Evolutionary conservation across 2,888 invertebrate genomes (phyloP).

Genomic region (Apamea epomidion): DNA sequence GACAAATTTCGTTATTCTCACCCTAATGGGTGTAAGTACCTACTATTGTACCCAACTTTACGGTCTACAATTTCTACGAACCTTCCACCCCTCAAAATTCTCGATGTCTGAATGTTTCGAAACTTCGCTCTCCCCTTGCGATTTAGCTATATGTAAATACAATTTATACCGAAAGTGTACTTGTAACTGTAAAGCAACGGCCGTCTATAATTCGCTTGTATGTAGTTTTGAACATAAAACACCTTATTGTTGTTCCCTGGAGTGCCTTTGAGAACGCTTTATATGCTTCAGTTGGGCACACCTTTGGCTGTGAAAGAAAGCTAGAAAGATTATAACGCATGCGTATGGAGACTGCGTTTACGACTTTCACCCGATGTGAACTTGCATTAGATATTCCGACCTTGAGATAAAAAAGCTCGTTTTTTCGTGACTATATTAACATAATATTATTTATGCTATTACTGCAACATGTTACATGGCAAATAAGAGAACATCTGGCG

Average conservation of each 20-base stretch:
- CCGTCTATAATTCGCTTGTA: conserved; percentile 74
- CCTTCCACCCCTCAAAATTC: conserved; percentile 64
- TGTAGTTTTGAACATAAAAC: conserved; percentile 78
- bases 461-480: conserved; percentile 46
- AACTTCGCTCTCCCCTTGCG: conserved; percentile 62
- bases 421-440: conserved; percentile 35
- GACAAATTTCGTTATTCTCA: conserved; percentile 70
- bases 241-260: conserved; percentile 81
- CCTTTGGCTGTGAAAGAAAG: conserved; percentile 72
- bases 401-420: conserved; percentile 37
- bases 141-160: conserved; percentile 67
- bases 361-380: conserved; percentile 56
- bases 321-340: conserved; percentile 68
- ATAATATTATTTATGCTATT: conserved; percentile 43
- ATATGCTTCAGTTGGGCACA: conserved; percentile 78
- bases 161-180: conserved; percentile 70
- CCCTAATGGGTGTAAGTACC: conserved; percentile 69
- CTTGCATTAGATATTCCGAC: conserved; percentile 41
- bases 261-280: conserved; percentile 81
- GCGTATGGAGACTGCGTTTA: conserved; percentile 63
- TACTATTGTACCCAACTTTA: conserved; percentile 73
- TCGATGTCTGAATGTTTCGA: conserved; percentile 64
- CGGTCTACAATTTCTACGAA: conserved; percentile 62
- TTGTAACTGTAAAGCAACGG: conserved; percentile 70
- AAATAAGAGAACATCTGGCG: conserved; percentile 45